Evolutionary conservation across 2,113 vertebrate species (phyloP).

Genomic region (Clarias gariepinus): DNA sequence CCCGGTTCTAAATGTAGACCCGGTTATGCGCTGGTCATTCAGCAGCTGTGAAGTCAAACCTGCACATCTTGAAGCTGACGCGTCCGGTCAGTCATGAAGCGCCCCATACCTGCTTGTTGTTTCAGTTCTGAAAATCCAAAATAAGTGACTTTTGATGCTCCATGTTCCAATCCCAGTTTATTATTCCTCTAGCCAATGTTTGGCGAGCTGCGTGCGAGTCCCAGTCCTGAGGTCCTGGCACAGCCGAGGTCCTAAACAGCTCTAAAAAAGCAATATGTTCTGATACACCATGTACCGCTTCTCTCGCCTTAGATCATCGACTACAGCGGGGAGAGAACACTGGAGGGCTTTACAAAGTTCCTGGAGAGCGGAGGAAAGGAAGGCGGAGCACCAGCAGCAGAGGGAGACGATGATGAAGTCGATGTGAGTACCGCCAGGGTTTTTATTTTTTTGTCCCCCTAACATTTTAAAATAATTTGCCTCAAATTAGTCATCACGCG

Average conservation of each 20-base stretch:
- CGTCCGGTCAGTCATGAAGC: neutral
- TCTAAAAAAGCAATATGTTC: neutral
- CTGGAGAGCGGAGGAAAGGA: conserved; percentile 94
- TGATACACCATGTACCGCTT: neutral
- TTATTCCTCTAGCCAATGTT: no score
- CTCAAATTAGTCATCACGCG: neutral
- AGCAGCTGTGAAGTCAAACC: neutral
- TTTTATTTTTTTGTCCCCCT: neutral
- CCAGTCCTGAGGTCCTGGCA: neutral
- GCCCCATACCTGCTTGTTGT: neutral
- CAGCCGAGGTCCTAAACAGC: neutral
- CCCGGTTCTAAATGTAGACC: conserved; percentile 12
- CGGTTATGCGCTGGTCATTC: neutral
- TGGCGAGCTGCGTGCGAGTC: neutral
- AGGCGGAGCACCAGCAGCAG: conserved; percentile 80
- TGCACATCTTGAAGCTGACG: neutral
- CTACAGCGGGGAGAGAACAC: conserved; percentile 92
- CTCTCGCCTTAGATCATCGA: conserved; percentile 82
- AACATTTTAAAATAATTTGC: neutral
- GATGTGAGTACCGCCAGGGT: conserved; percentile 69
- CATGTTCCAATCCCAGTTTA: neutral
- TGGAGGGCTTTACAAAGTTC: conserved; percentile 94
- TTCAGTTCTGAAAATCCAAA: neutral
- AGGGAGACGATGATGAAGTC: conserved; percentile 76
- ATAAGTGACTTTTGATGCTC: neutral